Evolutionary conservation across 2,797 vertebrate species (phyloP), one percentile per base, ranked within the genome.

Genomic region (Cichlasoma orientale): DNA sequence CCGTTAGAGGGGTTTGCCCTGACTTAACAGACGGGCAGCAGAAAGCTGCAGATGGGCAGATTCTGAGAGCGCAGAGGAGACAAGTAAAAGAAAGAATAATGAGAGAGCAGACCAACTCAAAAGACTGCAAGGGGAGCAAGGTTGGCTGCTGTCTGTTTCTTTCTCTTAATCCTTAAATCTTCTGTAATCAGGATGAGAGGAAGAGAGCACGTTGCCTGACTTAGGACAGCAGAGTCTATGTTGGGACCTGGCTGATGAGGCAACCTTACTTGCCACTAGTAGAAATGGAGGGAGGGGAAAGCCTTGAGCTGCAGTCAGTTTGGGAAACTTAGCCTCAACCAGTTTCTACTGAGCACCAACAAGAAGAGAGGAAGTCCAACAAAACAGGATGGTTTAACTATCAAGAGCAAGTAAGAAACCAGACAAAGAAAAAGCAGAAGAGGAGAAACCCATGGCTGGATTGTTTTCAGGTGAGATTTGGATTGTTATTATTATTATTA

Each of bases 121-220:
- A 83, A 88, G 82, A 88, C 85, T 83, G 80, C 74, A 78, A 90
- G 79, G 74, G 82, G 83, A 88, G 83, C 88, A 84, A 82, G 70
- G 61, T 88, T 92, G 92, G 84, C 89, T 88, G 80, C 88, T 94
- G 88, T 79, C 92, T 91, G 86, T 92, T 94, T 92, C 88, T 92
- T 91, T 87, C 68, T 79, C 78, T 87, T 95, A 96, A 96, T 95
- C 96, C 90, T 81, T 92, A 95, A 96, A 96, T 95, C 95, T 95
- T 91, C 92, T 90, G 66, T 96, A 96, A 96, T 95, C 91, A 82
- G 95, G 96, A 95, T 96, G 93, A 95, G 92, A 83, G 77, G 82
- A 82, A 77, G 82, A 86, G 91, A 91, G 92, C 92, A 91, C 91
- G 93, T 89, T 91, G 91, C 90, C 91, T 93, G 90, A 94, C 80